Evolutionary conservation across 1,140 invertebrate species (phyloP).

Genomic region (Zaprionus camerounensis): DNA sequence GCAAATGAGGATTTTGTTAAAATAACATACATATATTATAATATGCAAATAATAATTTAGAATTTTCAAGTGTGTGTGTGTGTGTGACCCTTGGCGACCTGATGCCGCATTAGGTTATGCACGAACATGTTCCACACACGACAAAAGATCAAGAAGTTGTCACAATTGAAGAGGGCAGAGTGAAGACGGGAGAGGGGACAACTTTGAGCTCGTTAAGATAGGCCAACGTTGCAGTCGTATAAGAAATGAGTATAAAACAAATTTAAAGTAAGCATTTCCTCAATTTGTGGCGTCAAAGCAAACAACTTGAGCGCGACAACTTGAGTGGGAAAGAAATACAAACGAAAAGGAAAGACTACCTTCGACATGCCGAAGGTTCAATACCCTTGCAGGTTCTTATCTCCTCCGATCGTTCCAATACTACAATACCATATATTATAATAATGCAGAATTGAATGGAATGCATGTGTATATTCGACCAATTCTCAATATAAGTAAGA

Average conservation of each 20-base stretch:
- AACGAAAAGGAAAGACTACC: no score
- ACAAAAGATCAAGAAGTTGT: slow-evolving; percentile 22
- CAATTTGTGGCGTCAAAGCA: slow-evolving; percentile 48
- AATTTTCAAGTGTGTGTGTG: slow-evolving; percentile 11
- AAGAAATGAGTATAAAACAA: slow-evolving; percentile 52
- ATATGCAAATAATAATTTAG: slow-evolving; percentile 4
- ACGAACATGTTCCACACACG: slow-evolving; percentile 53
- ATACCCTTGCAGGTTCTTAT: no score
- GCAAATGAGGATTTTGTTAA: slow-evolving; percentile 17
- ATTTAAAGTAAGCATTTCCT: slow-evolving; percentile 79
- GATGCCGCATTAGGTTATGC: slow-evolving; percentile 68
- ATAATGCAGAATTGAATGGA: no score
- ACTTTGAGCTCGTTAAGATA: slow-evolving; percentile 54
- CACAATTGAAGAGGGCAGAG: not conserved
- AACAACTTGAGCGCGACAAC: slow-evolving; percentile 49
- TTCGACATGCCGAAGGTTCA: no score
- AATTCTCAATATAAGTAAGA: no score
- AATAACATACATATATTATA: slow-evolving; percentile 18
- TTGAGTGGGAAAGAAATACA: slow-evolving; percentile 29
- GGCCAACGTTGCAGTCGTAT: slow-evolving; percentile 7
- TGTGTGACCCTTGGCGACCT: slow-evolving; percentile 38
- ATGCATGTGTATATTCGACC: no score
- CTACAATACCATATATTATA: no score
- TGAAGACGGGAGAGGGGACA: not conserved
- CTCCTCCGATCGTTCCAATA: no score